A percentile compares a stretch with the other conserved stretches of the same genome.
Conservation (phyloP, 2,888 invertebrate species). For the Thyatira batis region DNA sequence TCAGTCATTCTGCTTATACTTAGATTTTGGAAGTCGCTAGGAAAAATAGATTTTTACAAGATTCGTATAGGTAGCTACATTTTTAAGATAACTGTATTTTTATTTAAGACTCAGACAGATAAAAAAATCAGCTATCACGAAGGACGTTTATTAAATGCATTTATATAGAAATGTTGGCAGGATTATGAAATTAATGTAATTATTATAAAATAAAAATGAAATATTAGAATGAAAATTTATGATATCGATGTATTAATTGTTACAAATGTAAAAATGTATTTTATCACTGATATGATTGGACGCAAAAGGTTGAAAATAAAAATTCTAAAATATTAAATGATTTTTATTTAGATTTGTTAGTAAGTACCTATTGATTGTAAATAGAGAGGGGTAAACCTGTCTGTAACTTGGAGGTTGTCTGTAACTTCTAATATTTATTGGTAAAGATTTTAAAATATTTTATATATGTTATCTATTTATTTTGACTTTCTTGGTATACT, state of each 20-base stretch:
- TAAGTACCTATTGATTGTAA: not conserved
- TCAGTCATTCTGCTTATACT: not conserved
- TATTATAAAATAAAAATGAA: not conserved
- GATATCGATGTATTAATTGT: not conserved
- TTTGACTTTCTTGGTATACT: no score
- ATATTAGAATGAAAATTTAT: not conserved
- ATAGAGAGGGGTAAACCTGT: no score
- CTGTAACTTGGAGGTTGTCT: no score
- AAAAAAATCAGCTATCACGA: no score
- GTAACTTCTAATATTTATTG: no score
- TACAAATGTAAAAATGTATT: slow-evolving; percentile 17
- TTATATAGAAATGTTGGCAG: not conserved
- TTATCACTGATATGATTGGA: slow-evolving; percentile 20
- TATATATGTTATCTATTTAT: no score
- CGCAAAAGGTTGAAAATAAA: slow-evolving; percentile 6
- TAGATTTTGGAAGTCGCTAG: no score
- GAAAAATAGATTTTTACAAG: no score
- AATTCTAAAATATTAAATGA: not conserved
- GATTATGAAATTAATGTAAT: not conserved
- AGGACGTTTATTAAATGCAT: not conserved
- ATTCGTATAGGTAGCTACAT: no score
- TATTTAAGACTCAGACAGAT: no score
- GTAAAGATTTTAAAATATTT: no score
- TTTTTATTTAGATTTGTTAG: not conserved
- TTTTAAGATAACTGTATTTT: no score